Evolutionary conservation across 64 coral and sea anemone genomes (phyloP), one percentile per base, ranked within the genome.

Genomic region (Acropora yongei): DNA sequence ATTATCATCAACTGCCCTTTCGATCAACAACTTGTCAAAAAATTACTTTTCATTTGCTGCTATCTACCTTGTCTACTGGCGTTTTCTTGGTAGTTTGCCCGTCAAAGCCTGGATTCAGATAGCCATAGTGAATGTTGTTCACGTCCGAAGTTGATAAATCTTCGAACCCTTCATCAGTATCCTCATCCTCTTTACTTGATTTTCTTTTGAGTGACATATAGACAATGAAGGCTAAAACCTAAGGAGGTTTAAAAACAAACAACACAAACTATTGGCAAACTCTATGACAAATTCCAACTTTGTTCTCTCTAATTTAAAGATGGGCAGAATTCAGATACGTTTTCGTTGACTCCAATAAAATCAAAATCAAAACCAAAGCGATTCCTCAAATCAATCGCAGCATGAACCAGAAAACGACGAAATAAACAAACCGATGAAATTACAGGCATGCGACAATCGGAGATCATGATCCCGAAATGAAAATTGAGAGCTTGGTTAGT

Each of bases 161-260:
- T 58, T 90, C 77, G 45, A 90, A 90, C 2, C 89, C 89, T 90
- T 90, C 89, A 74, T 90, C 89, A 9, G 40, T 42, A 1, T 80
- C 76, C 58, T 90, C 78, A 17, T 90, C 66, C 13, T 74, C 80
- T 11, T 58, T 57, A 2, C n/a, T 82, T 45, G 13, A 9, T 43
- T 79, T 9, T 4, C 14, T 73, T 47, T 75, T 53, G 19, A 43
- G 42, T 1, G 89, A 47, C 78, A 82, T 90, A 46, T 17, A 90
- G 48, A 90, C 44, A 3, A 90, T 51, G 57, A 90, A 80, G 8
- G 43, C 48, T 13, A 73, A 71, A 6, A 90, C 89, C 89, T 90
- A 12, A 9, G 58, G 40, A 10, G n/a, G 60, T n/a, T 17, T 0
- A 71, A 85, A 20, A 68, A 2, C 58, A 5, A 18, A 45, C 4